These are phyloP conservation scores for Caenorhabditis latens DNA, from an alignment of 1,140 invertebrate genomes.

Conservation along the genomic window DNA sequence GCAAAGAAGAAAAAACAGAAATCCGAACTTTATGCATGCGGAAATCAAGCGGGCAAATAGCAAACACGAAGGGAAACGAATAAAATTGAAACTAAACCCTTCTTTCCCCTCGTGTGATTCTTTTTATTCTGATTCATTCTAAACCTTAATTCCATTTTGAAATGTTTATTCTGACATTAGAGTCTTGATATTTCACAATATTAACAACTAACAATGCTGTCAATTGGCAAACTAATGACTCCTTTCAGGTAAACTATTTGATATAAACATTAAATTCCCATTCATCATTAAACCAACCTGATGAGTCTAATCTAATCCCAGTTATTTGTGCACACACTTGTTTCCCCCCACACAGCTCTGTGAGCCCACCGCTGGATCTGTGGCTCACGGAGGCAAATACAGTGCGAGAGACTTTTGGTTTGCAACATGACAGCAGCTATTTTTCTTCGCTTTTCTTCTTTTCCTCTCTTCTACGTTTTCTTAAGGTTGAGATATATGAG, in stretches of 20 bases:
- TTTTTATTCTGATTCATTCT: not conserved
- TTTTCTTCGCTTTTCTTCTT: not conserved
- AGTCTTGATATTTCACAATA: no score
- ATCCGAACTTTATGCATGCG: constrained; percentile 55
- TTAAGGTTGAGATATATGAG: not conserved
- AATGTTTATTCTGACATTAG: not conserved
- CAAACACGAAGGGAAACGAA: constrained; percentile 6
- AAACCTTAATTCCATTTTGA: not conserved
- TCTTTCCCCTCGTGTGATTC: constrained; percentile 13
- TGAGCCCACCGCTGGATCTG: not conserved
- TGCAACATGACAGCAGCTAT: constrained; percentile 48
- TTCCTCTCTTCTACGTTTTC: not conserved
- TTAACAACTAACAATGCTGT: no score
- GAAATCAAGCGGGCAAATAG: constrained; percentile 44
- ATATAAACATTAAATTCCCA: not conserved
- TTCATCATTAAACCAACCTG: not conserved
- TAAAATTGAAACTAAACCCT: constrained; percentile 48
- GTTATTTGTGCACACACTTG: constrained; percentile 47
- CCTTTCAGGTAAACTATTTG: not conserved
- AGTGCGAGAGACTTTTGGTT: constrained; percentile 32
- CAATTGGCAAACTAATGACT: not conserved
- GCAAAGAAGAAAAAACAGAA: not conserved
- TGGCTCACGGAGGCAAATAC: constrained; percentile 47
- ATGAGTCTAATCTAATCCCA: not conserved
- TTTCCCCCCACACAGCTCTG: not conserved